Evolutionary conservation across 2,797 vertebrate species (phyloP).

Genomic region (Sebastes variabilis): DNA sequence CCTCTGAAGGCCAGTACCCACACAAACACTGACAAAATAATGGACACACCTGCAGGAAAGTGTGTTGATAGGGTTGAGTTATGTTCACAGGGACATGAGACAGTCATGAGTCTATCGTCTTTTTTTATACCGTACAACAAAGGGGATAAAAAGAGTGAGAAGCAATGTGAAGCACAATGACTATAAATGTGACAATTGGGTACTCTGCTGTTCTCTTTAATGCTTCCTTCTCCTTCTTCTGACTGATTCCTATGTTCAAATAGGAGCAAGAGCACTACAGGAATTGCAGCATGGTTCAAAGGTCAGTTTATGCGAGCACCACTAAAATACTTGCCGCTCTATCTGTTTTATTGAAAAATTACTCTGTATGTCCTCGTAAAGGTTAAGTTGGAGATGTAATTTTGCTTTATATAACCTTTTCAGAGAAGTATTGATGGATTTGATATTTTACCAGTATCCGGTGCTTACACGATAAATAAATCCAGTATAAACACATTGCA

Average conservation of each 20-base stretch:
- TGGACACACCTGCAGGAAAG: background rate
- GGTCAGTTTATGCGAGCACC: background rate
- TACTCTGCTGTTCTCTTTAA: background rate
- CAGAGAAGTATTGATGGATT: constrained; percentile 4
- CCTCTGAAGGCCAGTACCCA: background rate
- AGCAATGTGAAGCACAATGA: background rate
- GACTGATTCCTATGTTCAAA: background rate
- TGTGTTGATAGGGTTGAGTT: background rate
- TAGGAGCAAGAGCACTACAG: too few relatives aligned
- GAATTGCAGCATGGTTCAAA: background rate
- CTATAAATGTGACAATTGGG: background rate
- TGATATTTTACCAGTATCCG: background rate
- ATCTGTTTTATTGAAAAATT: constrained; percentile 4
- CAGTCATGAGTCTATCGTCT: background rate
- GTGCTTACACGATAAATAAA: background rate
- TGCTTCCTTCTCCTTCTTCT: background rate
- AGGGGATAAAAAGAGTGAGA: background rate
- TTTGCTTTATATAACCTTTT: constrained; percentile 11
- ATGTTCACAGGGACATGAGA: background rate
- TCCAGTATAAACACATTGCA: background rate
- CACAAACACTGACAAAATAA: constrained; percentile 9
- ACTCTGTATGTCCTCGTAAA: background rate
- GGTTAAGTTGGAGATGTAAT: background rate
- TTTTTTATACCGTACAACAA: background rate
- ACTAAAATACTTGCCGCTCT: background rate